Base-by-base conservation (phyloP, 2,888 invertebrate species). In the Vanessa cardui region DNA sequence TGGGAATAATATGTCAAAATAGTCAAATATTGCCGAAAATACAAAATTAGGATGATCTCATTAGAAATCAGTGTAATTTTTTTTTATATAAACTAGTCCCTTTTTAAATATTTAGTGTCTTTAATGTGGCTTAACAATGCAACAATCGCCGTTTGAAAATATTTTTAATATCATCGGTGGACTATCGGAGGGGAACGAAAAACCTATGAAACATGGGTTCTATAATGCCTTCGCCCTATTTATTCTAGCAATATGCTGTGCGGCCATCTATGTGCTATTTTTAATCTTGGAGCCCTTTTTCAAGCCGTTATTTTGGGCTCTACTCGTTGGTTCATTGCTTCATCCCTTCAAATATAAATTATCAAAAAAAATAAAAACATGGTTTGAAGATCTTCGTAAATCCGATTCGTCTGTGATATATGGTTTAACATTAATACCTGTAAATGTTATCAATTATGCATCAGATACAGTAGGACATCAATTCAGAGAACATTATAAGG, bases 261-360 rank as follows among this genome's bases (percentile, higher is more conserved):
- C 94, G 47, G 96, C 96, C 18, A 93, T 95, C 52, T 96, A 95
- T 83, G 96, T 97, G 1, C 93, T 98, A 8, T 98, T 97, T 86
- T 94, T 97, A 72, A 96, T 98, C 74, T 90, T 99, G 44, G 96
- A 97, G 78, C 98, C 98, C 0, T 99, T 99, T 87, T 95, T 99
- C 46, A 96, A 97, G 76, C 99, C 99, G 0, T 88, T 99, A 64
- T 94, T 99, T 76, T 99, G 99, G 99, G 99, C 99, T 0, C 93
- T 98, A 66, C 92, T 99, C 45, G 97, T 98, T 79, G 99, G 99
- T n/a, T 98, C 99, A 0, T 96, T 99, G 49, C 93, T 99, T n/a
- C 98, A 98, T 86, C 99, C 99, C 0, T 96, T 98, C 81, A 99
- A 99, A 86, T 94, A 96, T 71, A 95, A 95, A 66, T 86, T 99